Evolutionary conservation across 2,888 invertebrate genomes (phyloP), one percentile per base, ranked within the genome.

Genomic region (Epicampocera succincta): DNA sequence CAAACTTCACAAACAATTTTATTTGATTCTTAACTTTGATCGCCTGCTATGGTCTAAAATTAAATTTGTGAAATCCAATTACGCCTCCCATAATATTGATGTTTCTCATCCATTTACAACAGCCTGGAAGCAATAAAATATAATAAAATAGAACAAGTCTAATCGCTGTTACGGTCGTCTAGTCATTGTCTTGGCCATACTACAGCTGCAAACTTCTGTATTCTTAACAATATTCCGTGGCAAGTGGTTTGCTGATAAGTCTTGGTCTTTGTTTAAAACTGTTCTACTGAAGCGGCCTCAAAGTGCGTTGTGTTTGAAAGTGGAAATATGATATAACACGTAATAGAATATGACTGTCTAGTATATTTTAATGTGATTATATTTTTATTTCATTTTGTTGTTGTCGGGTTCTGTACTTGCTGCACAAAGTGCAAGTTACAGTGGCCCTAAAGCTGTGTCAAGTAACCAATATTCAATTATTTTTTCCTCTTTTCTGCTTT

Each of bases 391-490:
- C 44, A 73, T 42, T 40, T 65, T 42, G 66, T 58, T 6, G 48
- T 40, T 13, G 21, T 11, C 40, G 19, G 3, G 6, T 19, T 60
- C 19, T 17, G 40, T 11, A 58, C 40, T 50, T 21, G 21, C 12
- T 12, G 13, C 25, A 29, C 29, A 29, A n/a, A 52, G n/a, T 44
- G 75, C 50, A 38, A 52, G n/a, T 52, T 15, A 29, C 3, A 29
- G 29, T 52, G 52, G 54, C 19, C 2, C 38, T 63, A 4, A 29
- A 72, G 66, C 15, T 40, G 44, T 72, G 60, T 21, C 71, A 33
- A 69, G 56, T 29, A 60, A 52, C 29, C 52, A 75, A 75, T 71
- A 40, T 65, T 65, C 19, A 42, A 42, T 68, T 52, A 19, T 56
- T 48, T 54, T 9, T 40, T 40, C 38, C 44, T 44, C 9, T 44